Evolutionary conservation across 2,797 vertebrate species (phyloP).

Genomic region (Loris lydekkerianus): DNA sequence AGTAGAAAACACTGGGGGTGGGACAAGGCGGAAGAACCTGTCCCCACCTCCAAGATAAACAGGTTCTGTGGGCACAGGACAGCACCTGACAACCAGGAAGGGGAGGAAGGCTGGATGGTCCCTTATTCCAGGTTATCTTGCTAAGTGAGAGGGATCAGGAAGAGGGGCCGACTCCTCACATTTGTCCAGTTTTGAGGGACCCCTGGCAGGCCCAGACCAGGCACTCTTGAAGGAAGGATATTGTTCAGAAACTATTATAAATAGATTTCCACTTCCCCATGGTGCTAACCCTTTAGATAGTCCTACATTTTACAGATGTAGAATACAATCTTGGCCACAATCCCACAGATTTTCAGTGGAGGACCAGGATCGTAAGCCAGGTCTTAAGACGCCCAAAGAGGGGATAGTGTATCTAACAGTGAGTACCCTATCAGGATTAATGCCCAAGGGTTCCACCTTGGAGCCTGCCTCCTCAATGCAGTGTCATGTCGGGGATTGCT

Average conservation of each 20-base stretch:
- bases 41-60: slow-evolving; percentile 28
- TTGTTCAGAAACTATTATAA: neutral
- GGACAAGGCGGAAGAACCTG: neutral
- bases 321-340: neutral
- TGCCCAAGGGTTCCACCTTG: neutral
- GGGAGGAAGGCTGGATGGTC: neutral
- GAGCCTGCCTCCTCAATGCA: neutral
- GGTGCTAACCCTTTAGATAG: neutral
- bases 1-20: neutral
- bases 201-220: neutral
- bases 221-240: neutral
- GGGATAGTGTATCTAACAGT: neutral
- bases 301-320: neutral
- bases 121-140: neutral
- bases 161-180: neutral
- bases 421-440: neutral
- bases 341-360: neutral
- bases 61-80: neutral
- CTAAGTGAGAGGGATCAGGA: neutral
- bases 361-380: neutral
- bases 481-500: neutral
- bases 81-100: neutral
- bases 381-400: neutral
- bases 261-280: neutral
- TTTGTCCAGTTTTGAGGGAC: neutral